A percentile compares a stretch with the other conserved stretches of the same genome.
These are phyloP conservation scores for Aphodius granarius DNA, from an alignment of 2,888 invertebrate genomes.

Conservation along the genomic window DNA sequence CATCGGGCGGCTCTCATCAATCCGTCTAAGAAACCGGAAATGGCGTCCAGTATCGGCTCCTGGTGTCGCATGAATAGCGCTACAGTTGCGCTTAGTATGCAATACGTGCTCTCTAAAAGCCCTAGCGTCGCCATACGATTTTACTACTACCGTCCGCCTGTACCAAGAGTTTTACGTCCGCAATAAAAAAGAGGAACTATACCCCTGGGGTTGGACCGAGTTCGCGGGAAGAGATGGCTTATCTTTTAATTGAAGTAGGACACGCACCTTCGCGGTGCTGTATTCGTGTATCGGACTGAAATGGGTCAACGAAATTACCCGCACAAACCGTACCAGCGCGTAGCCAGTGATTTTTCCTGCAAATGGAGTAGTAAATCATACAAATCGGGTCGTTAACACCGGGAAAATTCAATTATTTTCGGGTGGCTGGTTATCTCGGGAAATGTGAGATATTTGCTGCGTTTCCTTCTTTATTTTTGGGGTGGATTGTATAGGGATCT, in stretches of 20 bases:
- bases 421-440: background rate
- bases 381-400: background rate
- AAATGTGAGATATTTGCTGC: background rate
- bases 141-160: background rate
- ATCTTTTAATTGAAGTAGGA: background rate
- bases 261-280: background rate
- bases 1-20: background rate
- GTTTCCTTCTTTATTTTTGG: background rate
- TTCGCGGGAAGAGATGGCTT: background rate
- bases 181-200: background rate
- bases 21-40: background rate
- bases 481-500: background rate
- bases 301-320: background rate
- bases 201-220: background rate
- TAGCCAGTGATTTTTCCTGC: background rate
- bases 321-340: background rate
- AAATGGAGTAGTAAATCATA: background rate
- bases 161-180: background rate
- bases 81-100: background rate
- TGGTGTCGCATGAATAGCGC: background rate
- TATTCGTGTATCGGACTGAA: background rate
- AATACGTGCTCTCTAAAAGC: background rate
- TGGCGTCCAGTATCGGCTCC: background rate
- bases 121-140: background rate
- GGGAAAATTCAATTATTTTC: background rate